phyloP scores from a whole-genome alignment of 1,140 invertebrate species.

The Lasaia peninsularis region DNA sequence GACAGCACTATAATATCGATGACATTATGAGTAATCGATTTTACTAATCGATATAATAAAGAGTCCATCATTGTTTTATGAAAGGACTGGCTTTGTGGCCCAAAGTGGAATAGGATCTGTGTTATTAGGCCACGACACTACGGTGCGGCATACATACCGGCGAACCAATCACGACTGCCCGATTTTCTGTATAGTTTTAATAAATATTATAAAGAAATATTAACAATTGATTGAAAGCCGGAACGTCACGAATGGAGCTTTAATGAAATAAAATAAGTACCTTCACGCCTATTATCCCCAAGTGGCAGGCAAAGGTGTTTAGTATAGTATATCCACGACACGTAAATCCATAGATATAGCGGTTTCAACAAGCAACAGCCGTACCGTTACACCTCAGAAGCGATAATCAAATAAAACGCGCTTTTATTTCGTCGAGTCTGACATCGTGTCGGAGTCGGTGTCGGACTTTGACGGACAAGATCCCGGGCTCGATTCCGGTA shows the following conservation, averaged over 20 bases:
- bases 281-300: too few relatives aligned
- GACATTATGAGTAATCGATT: neutral
- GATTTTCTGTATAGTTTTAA: slow-evolving; percentile 12
- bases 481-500: too few relatives aligned
- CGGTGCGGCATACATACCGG: slow-evolving; percentile 31
- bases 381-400: too few relatives aligned
- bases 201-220: slow-evolving; percentile 1
- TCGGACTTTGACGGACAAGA: too few relatives aligned
- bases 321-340: too few relatives aligned
- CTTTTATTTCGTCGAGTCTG: too few relatives aligned
- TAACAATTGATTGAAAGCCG: neutral
- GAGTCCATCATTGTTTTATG: slow-evolving; percentile 17
- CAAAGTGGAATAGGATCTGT: slow-evolving; percentile 47
- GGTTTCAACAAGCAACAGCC: too few relatives aligned
- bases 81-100: slow-evolving; percentile 50
- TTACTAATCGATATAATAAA: neutral
- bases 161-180: slow-evolving; percentile 40
- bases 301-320: too few relatives aligned
- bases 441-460: too few relatives aligned
- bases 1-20: neutral
- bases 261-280: neutral
- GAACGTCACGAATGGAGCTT: neutral
- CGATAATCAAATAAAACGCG: too few relatives aligned
- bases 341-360: too few relatives aligned
- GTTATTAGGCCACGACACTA: slow-evolving; percentile 53